Conservation (phyloP, 2,888 invertebrate species). For the Amorpha juglandis region DNA sequence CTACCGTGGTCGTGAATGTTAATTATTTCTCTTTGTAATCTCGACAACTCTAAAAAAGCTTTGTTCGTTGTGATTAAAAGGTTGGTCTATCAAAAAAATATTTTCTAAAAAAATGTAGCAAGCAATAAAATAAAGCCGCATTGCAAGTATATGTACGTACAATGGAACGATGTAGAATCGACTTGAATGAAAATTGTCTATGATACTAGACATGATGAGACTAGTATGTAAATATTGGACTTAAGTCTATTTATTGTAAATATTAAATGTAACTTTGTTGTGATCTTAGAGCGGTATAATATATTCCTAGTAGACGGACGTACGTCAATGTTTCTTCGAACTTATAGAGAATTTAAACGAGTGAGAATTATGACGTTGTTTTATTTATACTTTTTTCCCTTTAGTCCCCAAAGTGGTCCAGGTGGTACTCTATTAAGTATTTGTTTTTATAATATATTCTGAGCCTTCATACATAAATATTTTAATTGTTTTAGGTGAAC, state of each 20-base stretch:
- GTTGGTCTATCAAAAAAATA: background rate
- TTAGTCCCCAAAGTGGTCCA: background rate
- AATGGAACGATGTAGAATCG: constrained; percentile 7
- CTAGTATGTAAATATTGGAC: constrained; percentile 69
- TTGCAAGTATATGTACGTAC: background rate
- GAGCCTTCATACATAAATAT: no score
- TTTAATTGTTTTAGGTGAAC: no score
- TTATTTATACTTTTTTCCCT: constrained; percentile 35
- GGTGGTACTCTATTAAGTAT: no score
- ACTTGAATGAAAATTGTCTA: background rate
- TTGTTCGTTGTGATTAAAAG: background rate
- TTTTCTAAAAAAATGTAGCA: background rate
- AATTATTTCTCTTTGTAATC: background rate
- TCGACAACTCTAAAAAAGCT: background rate
- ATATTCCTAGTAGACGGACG: constrained; percentile 54
- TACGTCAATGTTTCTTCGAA: constrained; percentile 66
- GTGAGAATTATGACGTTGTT: constrained; percentile 58
- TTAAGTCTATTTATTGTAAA: constrained; percentile 74
- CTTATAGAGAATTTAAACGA: constrained; percentile 69
- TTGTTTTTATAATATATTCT: no score
- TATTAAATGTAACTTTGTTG: constrained; percentile 69
- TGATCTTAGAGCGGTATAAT: constrained; percentile 69
- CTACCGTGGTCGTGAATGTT: no score
- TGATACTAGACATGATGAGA: constrained; percentile 49
- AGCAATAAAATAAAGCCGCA: background rate